These are phyloP conservation scores for Andrena hattorfiana DNA, from an alignment of 2,888 invertebrate genomes.

Conservation along the genomic window DNA sequence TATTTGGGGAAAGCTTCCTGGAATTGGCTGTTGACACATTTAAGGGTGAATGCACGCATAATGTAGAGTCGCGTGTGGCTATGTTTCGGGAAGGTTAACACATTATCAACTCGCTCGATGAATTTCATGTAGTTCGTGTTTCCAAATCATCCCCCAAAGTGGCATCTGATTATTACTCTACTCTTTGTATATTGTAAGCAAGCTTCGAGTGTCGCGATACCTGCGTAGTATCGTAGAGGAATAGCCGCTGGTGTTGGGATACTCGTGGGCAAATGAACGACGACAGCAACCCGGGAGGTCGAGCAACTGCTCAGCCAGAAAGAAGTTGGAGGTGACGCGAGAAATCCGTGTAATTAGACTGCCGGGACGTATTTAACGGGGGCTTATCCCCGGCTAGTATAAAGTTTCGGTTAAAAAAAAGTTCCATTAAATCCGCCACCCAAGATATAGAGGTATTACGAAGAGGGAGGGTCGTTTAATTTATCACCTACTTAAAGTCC, in stretches of 20 bases:
- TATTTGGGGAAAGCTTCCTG: neutral
- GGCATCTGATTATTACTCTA: no score
- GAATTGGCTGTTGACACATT: no score
- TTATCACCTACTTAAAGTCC: conserved; percentile 81
- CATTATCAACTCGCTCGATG: no score
- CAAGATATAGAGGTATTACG: conserved; percentile 68
- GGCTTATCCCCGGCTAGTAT: conserved; percentile 74
- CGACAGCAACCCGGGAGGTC: neutral
- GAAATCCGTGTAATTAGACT: conserved; percentile 73
- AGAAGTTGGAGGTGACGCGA: conserved; percentile 53
- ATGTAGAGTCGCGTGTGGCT: no score
- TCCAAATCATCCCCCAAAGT: no score
- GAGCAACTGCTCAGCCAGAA: conserved; percentile 12
- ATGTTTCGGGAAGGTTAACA: no score
- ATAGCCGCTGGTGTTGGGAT: no score
- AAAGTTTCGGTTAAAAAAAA: conserved; percentile 72
- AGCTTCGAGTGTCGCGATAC: no score
- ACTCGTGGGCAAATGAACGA: neutral
- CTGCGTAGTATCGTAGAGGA: no score
- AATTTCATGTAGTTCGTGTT: no score
- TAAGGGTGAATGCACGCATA: no score
- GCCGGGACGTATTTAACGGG: conserved; percentile 75
- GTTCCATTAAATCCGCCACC: conserved; percentile 77
- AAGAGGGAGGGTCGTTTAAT: conserved; percentile 76
- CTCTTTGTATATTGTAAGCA: no score